Evolutionary conservation across 2,113 vertebrate species (phyloP).

Genomic region (Callipepla californica): DNA sequence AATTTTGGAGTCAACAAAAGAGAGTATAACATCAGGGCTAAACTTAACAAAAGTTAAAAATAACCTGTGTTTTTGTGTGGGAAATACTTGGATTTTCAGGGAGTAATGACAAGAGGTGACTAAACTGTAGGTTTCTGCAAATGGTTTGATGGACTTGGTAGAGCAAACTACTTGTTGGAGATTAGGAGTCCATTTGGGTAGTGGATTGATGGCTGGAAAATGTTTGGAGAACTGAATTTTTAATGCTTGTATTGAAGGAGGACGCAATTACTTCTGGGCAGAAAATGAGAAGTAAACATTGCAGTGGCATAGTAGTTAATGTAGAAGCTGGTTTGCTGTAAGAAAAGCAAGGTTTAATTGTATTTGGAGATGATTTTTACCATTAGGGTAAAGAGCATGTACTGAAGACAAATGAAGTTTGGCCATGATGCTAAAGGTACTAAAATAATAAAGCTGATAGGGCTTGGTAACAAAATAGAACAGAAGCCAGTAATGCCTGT

Average conservation of each 20-base stretch:
- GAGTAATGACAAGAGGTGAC: neutral
- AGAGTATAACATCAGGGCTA: neutral
- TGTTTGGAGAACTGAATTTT: neutral
- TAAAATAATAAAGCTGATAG: neutral
- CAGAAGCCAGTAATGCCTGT: neutral
- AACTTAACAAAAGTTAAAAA: neutral
- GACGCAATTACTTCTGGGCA: neutral
- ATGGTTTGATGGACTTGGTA: neutral
- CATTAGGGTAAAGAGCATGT: neutral
- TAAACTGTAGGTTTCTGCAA: neutral
- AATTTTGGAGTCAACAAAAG: neutral
- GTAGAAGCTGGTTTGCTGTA: neutral
- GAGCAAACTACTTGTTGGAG: neutral
- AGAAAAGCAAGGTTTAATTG: neutral
- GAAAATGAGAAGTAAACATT: neutral
- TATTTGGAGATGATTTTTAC: neutral
- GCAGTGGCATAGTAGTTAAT: neutral
- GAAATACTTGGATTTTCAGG: neutral
- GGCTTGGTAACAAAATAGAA: neutral
- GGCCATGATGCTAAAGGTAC: neutral
- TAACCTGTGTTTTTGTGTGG: neutral
- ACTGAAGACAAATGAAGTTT: neutral
- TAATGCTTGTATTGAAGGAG: neutral
- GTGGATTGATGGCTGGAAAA: neutral
- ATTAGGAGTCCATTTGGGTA: neutral